Evolutionary conservation across 2,797 vertebrate species (phyloP).

Genomic region (Mormyrus hasselquistii): DNA sequence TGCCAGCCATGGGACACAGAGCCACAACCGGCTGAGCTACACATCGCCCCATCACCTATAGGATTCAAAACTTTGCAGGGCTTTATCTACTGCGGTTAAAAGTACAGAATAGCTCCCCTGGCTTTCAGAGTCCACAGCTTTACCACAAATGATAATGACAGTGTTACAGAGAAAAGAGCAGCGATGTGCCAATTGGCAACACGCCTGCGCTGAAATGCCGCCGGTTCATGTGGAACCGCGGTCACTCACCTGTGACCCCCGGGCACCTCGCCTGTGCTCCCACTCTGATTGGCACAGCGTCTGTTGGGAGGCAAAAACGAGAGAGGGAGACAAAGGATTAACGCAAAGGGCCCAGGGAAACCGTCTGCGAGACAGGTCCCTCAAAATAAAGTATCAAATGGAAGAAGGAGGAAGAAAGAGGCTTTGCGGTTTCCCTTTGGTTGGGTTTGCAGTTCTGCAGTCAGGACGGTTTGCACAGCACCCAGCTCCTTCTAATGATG

Average conservation of each 20-base stretch:
- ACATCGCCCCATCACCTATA: not conserved
- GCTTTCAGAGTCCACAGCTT: not conserved
- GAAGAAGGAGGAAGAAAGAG: not conserved
- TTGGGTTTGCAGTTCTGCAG: not conserved
- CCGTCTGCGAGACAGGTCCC: not conserved
- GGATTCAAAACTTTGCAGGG: not conserved
- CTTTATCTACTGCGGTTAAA: not conserved
- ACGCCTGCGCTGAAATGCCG: not conserved
- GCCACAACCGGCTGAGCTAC: not conserved
- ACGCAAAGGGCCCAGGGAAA: not conserved
- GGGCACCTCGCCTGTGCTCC: constrained; percentile 10
- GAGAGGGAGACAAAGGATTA: not conserved
- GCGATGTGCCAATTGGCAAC: not conserved
- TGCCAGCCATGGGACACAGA: not conserved
- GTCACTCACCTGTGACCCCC: constrained; percentile 18
- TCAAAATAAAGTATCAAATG: not conserved
- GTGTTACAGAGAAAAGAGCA: not conserved
- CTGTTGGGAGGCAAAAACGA: not conserved
- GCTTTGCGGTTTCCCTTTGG: not conserved
- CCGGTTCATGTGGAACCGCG: not conserved
- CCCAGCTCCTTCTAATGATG: not conserved
- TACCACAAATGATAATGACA: not conserved
- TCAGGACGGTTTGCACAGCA: not conserved
- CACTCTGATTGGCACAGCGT: not conserved
- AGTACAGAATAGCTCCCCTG: not conserved